These are phyloP conservation scores for Leucozona laternaria DNA, from an alignment of 2,888 invertebrate genomes.

Conservation along the genomic window DNA sequence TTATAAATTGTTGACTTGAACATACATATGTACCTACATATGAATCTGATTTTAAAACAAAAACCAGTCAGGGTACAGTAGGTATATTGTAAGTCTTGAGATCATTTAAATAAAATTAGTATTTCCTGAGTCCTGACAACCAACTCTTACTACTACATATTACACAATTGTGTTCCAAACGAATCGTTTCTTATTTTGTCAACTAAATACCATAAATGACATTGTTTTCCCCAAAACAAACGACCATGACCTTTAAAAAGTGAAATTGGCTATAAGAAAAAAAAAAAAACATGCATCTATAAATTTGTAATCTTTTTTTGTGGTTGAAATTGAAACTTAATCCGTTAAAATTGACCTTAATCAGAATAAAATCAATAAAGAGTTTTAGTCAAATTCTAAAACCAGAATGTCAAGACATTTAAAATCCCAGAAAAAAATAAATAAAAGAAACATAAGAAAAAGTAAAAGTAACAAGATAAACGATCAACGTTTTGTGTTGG, in stretches of 20 bases:
- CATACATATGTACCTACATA: too few species aligned
- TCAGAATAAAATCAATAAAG: constrained; percentile 16
- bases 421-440: background rate
- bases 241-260: constrained; percentile 27
- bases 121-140: background rate
- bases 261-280: background rate
- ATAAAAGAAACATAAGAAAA: constrained; percentile 36
- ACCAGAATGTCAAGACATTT: background rate
- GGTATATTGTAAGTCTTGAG: too few species aligned
- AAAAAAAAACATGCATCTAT: background rate
- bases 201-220: background rate
- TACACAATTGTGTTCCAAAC: background rate
- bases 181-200: background rate
- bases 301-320: background rate
- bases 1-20: too few species aligned
- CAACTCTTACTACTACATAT: background rate
- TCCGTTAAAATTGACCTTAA: constrained; percentile 27
- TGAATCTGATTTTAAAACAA: too few species aligned
- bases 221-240: background rate
- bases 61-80: too few species aligned
- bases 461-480: constrained; percentile 71
- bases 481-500: constrained; percentile 31
- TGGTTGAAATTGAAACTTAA: constrained; percentile 20
- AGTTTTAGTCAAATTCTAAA: background rate
- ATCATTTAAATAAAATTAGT: background rate